Evolutionary conservation across 2,888 invertebrate species (phyloP).

Genomic region (Lepidocyrtoides sp.): DNA sequence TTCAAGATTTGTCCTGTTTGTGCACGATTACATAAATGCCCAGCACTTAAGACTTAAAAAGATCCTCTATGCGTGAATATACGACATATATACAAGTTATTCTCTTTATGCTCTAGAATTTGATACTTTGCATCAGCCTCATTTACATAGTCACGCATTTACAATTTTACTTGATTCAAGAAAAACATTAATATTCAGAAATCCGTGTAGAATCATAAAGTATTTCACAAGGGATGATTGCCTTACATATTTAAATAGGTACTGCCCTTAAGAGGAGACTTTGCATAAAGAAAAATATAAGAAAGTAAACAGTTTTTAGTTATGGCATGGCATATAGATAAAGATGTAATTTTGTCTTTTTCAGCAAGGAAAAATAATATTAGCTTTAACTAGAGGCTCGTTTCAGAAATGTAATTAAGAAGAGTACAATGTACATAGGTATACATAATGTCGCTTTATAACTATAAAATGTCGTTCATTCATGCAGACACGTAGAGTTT

Average conservation of each 20-base stretch:
- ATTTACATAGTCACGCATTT: conserved; percentile 29
- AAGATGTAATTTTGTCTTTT: background rate
- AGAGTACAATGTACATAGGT: background rate
- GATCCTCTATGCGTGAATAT: conserved; percentile 10
- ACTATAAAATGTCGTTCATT: no score
- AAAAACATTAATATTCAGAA: background rate
- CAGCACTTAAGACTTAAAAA: background rate
- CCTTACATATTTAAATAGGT: background rate
- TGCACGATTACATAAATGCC: background rate
- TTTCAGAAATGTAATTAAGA: background rate
- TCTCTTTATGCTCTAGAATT: no score
- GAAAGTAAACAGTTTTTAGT: no score
- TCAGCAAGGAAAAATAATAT: no score
- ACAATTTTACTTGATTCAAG: conserved; percentile 22
- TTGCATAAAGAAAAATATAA: no score
- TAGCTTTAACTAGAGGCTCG: background rate
- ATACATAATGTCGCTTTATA: no score
- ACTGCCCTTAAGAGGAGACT: no score
- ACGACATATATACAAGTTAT: background rate
- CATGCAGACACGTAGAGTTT: background rate
- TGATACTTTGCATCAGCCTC: background rate
- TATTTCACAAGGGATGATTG: background rate
- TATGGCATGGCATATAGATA: no score
- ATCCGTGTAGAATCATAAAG: background rate
- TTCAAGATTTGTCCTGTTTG: background rate